Base-by-base conservation (phyloP, 2,888 invertebrate genomes). In the Sphaerophoria rueppellii region DNA sequence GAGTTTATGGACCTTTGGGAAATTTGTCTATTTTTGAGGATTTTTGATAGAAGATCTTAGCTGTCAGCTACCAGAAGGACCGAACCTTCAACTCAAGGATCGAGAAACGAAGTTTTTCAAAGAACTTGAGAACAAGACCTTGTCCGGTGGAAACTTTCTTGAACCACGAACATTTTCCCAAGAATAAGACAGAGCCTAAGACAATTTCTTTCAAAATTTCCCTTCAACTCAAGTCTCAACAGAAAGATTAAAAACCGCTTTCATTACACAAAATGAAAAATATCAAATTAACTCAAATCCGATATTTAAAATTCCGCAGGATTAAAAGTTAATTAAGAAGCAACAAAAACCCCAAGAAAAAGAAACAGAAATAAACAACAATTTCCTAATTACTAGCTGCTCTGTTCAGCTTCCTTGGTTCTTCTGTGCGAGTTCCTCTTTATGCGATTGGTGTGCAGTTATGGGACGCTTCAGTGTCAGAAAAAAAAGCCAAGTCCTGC, bases 301-400 rank as follows among this genome's bases (percentile, higher is more conserved):
- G 54, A 85, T 85, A 77, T 85, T 81, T 81, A 81, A 81, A 81
- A 81, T 77, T 85, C 81, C 72, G 5, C 85, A 76, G 81, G 85
- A 85, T 85, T 85, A 85, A 85, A 85, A 85, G 76, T 81, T 85
- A 85, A 85, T 85, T 85, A 85, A 85, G 35, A 73, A 61, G 50
- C 35, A 43, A 67, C 67, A 55, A 71, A n/a, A 52, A 55, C 46
- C 75, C 76, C 72, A 80, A 67, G 9, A 35, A 54, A 14, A 34
- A 32, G 40, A 43, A 60, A 4, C 40, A n/a, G 5, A 81, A 81
- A 85, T 77, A 76, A 81, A 81, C 81, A 85, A 76, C 80, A 81
- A 85, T 85, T 77, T 81, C 73, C 69, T 85, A 85, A 85, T 85
- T 85, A 85, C 85, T 73, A 77, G 70, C 85, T 72, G 73, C 73